Evolutionary conservation across 2,888 invertebrate species (phyloP), one percentile per base, ranked within the genome.

Genomic region (Cheilosia variabilis): DNA sequence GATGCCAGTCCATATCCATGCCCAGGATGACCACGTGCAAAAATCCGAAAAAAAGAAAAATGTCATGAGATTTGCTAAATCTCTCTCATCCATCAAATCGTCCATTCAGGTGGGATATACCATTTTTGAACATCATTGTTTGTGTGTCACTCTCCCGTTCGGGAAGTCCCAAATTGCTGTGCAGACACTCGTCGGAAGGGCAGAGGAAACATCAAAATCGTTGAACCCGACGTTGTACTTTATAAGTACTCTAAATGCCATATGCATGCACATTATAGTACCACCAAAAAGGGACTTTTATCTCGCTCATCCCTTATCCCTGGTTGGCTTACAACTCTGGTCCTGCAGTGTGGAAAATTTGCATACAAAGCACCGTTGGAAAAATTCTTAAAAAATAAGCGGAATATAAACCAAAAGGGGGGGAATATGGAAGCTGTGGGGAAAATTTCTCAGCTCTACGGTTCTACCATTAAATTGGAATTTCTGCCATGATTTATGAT

Each of bases 361-460:
- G 87, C 88, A 88, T 88, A 87, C 87, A 83, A 86, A 87, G 87
- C 88, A 86, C 77, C 87, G 83, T 87, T 86, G 78, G 86, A 79
- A 76, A 81, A 86, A 73, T 80, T 80, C 53, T 72, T 62, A 45
- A 83, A 87, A 88, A 87, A 75, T 73, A 87, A 87, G 75, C 76
- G 78, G 31, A 87, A 87, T 27, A 72, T 6, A n/a, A 41, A 13
- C 19, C 22, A 10, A 19, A 19, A 9, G 4, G 4, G 3, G 5
- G 19, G 2, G 47, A 22, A 6, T 3, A 22, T n/a, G n/a, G 45
- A 9, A 31, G 45, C 4, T 19, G 17, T 53, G 24, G 24, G 24
- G 47, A 27, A 31, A 27, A n/a, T 37, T 45, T 69, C 60, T 65
- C 53, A 50, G 24, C 63, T 63, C 58, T 66, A 55, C 65, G 73